phyloP scores from a whole-genome alignment of 2,797 vertebrate genomes.

The Tolypeutes matacus region DNA sequence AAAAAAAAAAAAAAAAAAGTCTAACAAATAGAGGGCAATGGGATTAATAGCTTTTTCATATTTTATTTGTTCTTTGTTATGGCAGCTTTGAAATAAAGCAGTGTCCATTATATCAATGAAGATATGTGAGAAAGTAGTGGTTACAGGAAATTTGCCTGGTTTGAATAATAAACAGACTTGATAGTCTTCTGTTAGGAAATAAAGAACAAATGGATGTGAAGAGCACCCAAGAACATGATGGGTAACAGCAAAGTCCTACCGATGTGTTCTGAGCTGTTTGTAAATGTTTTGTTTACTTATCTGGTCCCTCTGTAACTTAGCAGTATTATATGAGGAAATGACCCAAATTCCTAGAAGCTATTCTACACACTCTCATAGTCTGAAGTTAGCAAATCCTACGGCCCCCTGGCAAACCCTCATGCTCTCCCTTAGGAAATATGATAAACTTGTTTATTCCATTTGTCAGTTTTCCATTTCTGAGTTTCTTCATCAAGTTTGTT shows the following conservation, averaged over 20 bases:
- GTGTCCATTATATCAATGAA: slow-evolving; percentile 84
- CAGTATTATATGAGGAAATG: slow-evolving; percentile 83
- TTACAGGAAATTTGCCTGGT: slow-evolving; percentile 83
- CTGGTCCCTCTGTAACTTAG: slow-evolving; percentile 68
- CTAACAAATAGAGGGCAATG: neutral
- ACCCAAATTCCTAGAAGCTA: slow-evolving; percentile 69
- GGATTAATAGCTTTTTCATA: slow-evolving; percentile 12
- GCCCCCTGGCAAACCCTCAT: slow-evolving; percentile 72
- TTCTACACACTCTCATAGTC: slow-evolving; percentile 43
- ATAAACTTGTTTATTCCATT: slow-evolving; percentile 88
- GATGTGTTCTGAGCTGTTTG: slow-evolving; percentile 71
- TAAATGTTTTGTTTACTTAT: slow-evolving; percentile 77
- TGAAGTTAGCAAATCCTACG: slow-evolving; percentile 62
- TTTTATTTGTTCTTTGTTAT: slow-evolving; percentile 79
- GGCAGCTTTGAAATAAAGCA: slow-evolving; percentile 87
- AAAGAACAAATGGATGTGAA: slow-evolving; percentile 84
- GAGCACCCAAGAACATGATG: slow-evolving; percentile 63
- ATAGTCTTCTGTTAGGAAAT: slow-evolving; percentile 83
- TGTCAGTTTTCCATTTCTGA: slow-evolving; percentile 87
- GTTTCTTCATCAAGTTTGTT: slow-evolving; percentile 86
- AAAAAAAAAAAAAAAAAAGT: neutral
- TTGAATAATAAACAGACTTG: slow-evolving; percentile 84
- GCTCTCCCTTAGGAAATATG: slow-evolving; percentile 81
- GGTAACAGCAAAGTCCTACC: slow-evolving; percentile 65
- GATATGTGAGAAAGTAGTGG: slow-evolving; percentile 79